Evolutionary conservation across 2,888 invertebrate genomes (phyloP).

Genomic region (Pristionchus exspectatus): DNA sequence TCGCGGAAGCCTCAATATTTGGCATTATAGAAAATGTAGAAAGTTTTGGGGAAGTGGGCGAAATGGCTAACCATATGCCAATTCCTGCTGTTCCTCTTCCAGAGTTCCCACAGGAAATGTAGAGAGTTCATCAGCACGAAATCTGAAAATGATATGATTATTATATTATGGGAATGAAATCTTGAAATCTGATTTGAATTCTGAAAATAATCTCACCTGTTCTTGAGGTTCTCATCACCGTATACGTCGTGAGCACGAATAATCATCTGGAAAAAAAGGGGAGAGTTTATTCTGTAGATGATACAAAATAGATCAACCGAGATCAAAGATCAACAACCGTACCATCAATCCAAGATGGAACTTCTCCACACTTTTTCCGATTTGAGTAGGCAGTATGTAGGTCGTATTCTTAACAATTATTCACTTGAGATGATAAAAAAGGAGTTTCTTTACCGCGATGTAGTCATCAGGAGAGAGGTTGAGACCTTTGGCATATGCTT

Average conservation of each 20-base stretch:
- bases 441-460: not conserved
- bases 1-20: not conserved
- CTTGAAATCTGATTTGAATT: not conserved
- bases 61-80: no score
- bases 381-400: not conserved
- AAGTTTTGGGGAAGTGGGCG: no score
- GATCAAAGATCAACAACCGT: not conserved
- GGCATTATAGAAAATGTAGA: not conserved
- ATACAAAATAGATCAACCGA: not conserved
- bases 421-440: not conserved
- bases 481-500: not conserved
- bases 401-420: not conserved
- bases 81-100: not conserved
- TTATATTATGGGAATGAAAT: not conserved
- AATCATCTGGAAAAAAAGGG: not conserved
- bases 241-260: conserved; percentile 21
- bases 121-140: not conserved
- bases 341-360: not conserved
- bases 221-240: not conserved
- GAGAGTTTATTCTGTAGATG: no score
- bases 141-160: not conserved
- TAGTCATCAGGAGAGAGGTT: not conserved
- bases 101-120: not conserved
- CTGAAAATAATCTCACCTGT: not conserved
- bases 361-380: not conserved